Evolutionary conservation across 1,140 invertebrate genomes (phyloP).

Genomic region (Drosophila auraria): DNA sequence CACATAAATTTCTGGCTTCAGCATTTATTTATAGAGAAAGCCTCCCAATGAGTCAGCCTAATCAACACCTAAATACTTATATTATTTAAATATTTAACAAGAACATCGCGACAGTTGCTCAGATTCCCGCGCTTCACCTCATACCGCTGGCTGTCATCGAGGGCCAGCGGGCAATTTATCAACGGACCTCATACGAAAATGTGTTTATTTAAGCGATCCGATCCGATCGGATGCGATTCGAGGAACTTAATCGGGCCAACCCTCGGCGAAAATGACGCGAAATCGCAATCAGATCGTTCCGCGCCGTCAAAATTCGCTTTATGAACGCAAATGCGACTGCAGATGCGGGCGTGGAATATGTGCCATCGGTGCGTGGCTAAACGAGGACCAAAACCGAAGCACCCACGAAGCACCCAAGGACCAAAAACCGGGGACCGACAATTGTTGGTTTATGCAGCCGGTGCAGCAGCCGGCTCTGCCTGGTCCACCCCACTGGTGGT

Average conservation of each 20-base stretch:
- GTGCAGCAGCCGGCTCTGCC: constrained; percentile 63
- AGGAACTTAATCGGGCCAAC: constrained; percentile 70
- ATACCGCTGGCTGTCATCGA: constrained; percentile 54
- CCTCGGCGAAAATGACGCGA: constrained; percentile 30
- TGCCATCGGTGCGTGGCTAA: constrained; percentile 77
- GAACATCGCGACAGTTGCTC: constrained; percentile 49
- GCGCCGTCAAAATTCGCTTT: constrained; percentile 74
- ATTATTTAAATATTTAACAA: constrained; percentile 27
- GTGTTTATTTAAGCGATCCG: constrained; percentile 68
- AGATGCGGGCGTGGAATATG: constrained; percentile 80
- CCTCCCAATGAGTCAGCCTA: background rate
- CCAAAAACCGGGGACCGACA: constrained; percentile 55
- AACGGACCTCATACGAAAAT: constrained; percentile 57
- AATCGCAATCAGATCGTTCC: constrained; percentile 76
- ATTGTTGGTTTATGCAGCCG: constrained; percentile 84
- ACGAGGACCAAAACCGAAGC: constrained; percentile 31
- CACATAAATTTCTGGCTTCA: background rate
- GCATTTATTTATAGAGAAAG: background rate
- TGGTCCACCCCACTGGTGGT: constrained; percentile 66
- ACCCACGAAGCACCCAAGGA: constrained; percentile 11
- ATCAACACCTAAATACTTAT: background rate
- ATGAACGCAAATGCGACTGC: constrained; percentile 49
- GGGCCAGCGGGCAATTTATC: constrained; percentile 66
- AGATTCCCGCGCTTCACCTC: constrained; percentile 35
- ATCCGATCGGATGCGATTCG: constrained; percentile 8